phyloP scores from a whole-genome alignment of 2,888 invertebrate species.

The Noctua fimbriata region DNA sequence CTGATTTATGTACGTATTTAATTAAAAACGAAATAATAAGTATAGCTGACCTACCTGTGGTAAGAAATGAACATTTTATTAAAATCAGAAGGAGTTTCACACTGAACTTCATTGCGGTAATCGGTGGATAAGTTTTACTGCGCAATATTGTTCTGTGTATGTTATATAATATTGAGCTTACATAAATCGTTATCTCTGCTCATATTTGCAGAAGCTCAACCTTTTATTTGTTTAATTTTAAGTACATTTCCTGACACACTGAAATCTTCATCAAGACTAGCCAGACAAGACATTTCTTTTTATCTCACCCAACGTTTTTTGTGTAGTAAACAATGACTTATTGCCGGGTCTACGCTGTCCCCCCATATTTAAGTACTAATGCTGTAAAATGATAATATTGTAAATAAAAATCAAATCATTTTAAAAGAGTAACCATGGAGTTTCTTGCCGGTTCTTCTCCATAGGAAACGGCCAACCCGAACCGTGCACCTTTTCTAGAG shows the following conservation, averaged over 20 bases:
- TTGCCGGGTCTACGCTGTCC: too few species aligned
- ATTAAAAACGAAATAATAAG: not conserved
- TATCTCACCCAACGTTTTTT: too few species aligned
- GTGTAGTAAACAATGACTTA: too few species aligned
- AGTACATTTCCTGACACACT: not conserved
- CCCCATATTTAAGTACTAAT: too few species aligned
- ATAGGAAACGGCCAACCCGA: too few species aligned
- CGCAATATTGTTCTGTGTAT: constrained; percentile 15
- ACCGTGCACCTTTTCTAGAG: too few species aligned
- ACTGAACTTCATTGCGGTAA: constrained; percentile 73
- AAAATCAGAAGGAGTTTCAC: constrained; percentile 64
- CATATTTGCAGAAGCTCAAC: constrained; percentile 66
- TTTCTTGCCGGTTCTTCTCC: too few species aligned
- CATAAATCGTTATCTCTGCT: constrained; percentile 60
- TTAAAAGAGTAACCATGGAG: too few species aligned
- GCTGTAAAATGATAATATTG: too few species aligned
- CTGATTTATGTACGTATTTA: not conserved
- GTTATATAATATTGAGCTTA: constrained; percentile 63
- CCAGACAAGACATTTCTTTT: not conserved
- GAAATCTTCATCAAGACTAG: not conserved
- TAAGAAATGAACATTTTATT: constrained; percentile 58
- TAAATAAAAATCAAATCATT: too few species aligned
- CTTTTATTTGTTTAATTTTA: constrained; percentile 49
- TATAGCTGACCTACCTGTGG: constrained; percentile 59
- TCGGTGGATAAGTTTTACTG: constrained; percentile 33